phyloP scores from a whole-genome alignment of 37 sponge, comb jelly and placozoan genomes.

The Tethya wilhelma region DNA sequence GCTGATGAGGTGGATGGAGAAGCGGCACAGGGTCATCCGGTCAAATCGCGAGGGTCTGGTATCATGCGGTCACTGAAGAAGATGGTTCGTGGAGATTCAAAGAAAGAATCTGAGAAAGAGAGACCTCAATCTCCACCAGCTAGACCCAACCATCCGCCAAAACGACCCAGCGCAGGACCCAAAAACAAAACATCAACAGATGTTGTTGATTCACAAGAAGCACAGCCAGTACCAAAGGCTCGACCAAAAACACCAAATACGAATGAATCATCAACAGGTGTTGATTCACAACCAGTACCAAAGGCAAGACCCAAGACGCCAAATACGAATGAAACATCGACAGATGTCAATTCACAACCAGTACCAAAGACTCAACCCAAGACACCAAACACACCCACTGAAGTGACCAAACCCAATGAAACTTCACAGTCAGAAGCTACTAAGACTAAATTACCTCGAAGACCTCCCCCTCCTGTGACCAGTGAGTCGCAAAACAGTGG shows the following conservation, averaged over 20 bases:
- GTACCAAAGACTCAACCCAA: too few species aligned
- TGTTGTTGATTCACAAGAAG: background rate
- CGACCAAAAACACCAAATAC: background rate
- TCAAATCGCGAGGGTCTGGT: constrained; percentile 7
- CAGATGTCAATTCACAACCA: too few species aligned
- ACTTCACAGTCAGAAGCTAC: too few species aligned
- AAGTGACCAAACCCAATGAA: too few species aligned
- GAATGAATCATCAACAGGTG: background rate
- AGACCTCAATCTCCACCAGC: constrained; percentile 1
- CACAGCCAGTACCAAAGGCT: background rate
- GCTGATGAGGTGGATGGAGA: background rate
- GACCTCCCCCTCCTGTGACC: constrained; percentile 14
- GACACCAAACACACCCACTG: too few species aligned
- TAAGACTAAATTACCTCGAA: constrained; percentile 11
- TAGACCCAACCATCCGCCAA: background rate
- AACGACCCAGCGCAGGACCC: background rate
- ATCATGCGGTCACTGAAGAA: constrained; percentile 52
- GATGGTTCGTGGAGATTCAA: constrained; percentile 44
- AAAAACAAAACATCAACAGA: background rate
- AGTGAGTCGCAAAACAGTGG: background rate
- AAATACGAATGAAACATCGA: too few species aligned
- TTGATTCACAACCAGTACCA: background rate
- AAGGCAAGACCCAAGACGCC: too few species aligned
- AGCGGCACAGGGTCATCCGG: background rate
- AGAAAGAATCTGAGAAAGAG: constrained; percentile 3